Base-by-base conservation (phyloP, 2,888 invertebrate species). In the Apodemia zela region DNA sequence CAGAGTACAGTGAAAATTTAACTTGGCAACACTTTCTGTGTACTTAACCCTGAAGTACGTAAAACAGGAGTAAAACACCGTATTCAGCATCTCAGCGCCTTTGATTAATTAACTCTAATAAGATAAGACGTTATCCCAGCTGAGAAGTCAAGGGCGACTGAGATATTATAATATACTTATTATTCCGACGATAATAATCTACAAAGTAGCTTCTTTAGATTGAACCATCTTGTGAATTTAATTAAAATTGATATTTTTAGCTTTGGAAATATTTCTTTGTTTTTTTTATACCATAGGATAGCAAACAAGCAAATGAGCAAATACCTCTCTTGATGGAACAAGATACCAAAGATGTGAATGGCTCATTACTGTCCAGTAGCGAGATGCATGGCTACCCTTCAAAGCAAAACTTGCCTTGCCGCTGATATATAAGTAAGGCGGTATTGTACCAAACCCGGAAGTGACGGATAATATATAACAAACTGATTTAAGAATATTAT, bases 101-200 rank as follows among this genome's bases (percentile, higher is more conserved):
- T 21, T 54, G 54, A 54, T 54, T 54, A 54, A 54, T 54, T 54
- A 54, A 54, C 54, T 25, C 54, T 13, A 54, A 54, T 25, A 54
- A 54, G 54, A 54, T 54, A 25, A 54, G 25, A 25, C 54, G 54
- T 21, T 54, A 54, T 54, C 25, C 54, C 54, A 21, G 54, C 18
- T 17, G 54, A 54, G 54, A 25, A 54, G 54, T 54, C 54, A 54
- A 54, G 54, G 54, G 25, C 21, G 54, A 21, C 15, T 54, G 21
- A 21, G 54, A 25, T 25, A 15, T 54, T 15, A 54, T 54, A 54
- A 54, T 25, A 17, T 54, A 21, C 54, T 54, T 25, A 6, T 54
- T 54, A 54, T 54, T 47, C 47, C 17, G 15, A 54, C 15, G 54
- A 54, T 54, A 15, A 51, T 17, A 54, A 54, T 54, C 54, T 54